Conservation (phyloP, 2,113 vertebrate genomes). For the Menura novaehollandiae region DNA sequence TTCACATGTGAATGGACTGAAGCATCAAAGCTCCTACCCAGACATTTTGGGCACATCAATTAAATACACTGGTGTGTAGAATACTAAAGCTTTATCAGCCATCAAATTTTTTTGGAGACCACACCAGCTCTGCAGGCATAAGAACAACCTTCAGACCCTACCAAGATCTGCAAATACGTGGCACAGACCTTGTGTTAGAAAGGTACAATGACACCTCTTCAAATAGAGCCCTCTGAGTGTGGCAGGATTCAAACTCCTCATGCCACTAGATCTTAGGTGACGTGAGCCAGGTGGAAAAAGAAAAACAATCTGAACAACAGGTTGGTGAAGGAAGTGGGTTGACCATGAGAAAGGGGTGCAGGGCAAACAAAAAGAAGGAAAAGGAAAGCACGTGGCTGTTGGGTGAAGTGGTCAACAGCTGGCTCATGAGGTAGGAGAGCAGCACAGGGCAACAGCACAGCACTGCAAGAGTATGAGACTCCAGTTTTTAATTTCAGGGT, state of each 20-base stretch:
- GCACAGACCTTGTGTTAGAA: background rate
- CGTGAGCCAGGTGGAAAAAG: background rate
- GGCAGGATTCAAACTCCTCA: background rate
- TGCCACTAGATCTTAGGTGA: background rate
- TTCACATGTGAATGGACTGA: background rate
- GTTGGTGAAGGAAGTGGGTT: rapidly evolving
- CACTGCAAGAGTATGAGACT: background rate
- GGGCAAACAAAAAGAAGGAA: background rate
- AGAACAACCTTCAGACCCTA: background rate
- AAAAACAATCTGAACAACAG: background rate
- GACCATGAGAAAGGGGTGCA: background rate
- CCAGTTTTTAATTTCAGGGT: background rate
- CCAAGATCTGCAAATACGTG: rapidly evolving
- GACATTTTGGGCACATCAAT: background rate
- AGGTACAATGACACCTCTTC: rapidly evolving
- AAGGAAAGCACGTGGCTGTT: rapidly evolving
- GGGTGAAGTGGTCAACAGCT: background rate
- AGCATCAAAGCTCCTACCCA: background rate
- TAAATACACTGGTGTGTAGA: background rate
- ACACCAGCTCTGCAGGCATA: background rate
- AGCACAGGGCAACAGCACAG: background rate
- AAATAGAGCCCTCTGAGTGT: background rate
- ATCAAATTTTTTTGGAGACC: background rate
- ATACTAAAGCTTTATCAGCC: background rate
- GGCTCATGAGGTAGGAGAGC: background rate